Percentiles rank a stretch among this genome's conserved stretches.
Evolutionary conservation across 2,113 vertebrate genomes (phyloP).

Genomic region (Sakesphorus luctuosus): DNA sequence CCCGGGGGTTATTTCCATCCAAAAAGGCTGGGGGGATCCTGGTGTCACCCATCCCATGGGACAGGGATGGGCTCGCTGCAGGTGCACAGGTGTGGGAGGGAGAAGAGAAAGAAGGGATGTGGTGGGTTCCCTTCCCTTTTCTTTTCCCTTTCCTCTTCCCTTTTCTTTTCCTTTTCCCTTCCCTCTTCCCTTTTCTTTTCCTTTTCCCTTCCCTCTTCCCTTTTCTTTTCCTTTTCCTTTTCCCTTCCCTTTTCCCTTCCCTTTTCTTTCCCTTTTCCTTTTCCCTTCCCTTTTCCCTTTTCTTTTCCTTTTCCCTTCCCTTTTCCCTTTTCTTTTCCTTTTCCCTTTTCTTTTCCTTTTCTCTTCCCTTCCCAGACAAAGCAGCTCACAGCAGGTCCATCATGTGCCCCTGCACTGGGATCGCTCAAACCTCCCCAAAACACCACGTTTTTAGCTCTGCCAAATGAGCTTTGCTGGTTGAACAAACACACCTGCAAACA

Average conservation of each 20-base stretch:
- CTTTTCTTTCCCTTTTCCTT: no score
- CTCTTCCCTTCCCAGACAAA: background rate
- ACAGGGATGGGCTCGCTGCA: rapidly evolving
- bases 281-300: no score
- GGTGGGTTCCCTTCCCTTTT: background rate
- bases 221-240: background rate
- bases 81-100: rapidly evolving
- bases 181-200: no score
- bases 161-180: no score
- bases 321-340: background rate
- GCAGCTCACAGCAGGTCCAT: rapidly evolving
- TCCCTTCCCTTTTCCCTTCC: no score
- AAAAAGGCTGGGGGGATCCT: rapidly evolving
- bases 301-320: no score
- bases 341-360: no score
- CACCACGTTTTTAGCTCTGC: background rate
- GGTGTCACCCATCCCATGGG: background rate
- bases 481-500: background rate
- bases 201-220: no score
- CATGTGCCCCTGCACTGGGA: rapidly evolving
- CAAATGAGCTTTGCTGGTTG: background rate
- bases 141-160: no score
- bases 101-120: background rate
- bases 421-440: rapidly evolving
- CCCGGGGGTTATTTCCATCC: background rate